Evolutionary conservation across 2,888 invertebrate genomes (phyloP), one percentile per base, ranked within the genome.

Genomic region (Nemotelus nigrinus): DNA sequence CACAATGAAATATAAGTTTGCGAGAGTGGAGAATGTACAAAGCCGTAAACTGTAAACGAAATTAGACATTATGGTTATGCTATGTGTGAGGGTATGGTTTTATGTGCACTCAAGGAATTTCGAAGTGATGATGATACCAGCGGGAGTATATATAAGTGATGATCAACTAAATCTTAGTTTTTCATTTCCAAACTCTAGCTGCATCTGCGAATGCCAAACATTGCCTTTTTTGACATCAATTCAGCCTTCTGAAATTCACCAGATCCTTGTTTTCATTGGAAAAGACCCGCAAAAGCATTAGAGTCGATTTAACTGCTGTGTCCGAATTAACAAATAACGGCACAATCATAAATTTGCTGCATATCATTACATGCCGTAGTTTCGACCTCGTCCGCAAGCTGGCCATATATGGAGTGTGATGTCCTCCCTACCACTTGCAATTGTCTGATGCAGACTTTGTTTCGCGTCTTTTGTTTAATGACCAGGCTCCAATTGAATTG

Each of bases 251-350:
- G 25, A 25, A 25, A 1, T 57, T 7, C n/a, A 57, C 57, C 6
- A 65, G 7, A 25, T 7, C 65, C 44, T 47, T 44, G 2, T 72
- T 72, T 72, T 72, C 72, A 72, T 72, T 72, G 72, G 58, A 58
- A 58, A 41, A 25, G 25, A 25, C 25, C 25, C 50, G 58, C 57
- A 71, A n/a, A 58, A 72, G 72, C 58, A 58, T 72, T 57, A 58
- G 8, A 72, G 58, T 72, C 72, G 47, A 72, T 72, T 72, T 72
- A 44, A 72, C 57, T 58, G 72, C 58, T 47, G 10, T 53, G 58
- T 72, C 44, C 58, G 72, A 72, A 72, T 72, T 72, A n/a, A 25
- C 57, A 72, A 58, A 58, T 71, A 72, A 72, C n/a, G 72, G 72
- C 58, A 43, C 48, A n/a, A 47, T 58, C 72, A 58, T 72, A 72